Evolutionary conservation across 2,888 invertebrate species (phyloP), one percentile per base, ranked within the genome.

Genomic region (Salticus scenicus): DNA sequence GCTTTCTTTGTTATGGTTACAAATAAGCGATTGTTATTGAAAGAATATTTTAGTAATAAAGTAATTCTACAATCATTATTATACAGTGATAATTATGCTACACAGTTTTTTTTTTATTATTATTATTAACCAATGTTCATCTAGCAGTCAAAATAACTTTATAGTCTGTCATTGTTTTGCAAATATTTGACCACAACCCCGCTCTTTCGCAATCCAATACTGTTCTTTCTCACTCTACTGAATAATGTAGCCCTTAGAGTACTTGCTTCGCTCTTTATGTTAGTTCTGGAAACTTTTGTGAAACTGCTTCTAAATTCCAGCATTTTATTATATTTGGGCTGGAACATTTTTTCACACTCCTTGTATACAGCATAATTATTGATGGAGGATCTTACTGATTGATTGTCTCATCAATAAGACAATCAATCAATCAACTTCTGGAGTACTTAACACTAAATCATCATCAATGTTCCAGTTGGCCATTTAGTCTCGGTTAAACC

Each of bases 291-390:
- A 70, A 70, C 27, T 41, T 42, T 27, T 70, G 12, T 70, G 41
- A 37, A 33, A 70, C n/a, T 20, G 20, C 41, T n/a, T 42, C 41
- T 70, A 41, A 70, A 70, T 70, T 70, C 70, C 70, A 70, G n/a
- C 33, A 37, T 70, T 5, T 37, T 2, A 70, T 37, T 70, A 70
- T 1, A 37, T 70, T 30, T 10, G 37, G n/a, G 5, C 1, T 14
- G 1, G 70, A 24, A 27, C 70, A 70, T 41, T 70, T 41, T n/a
- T 37, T 37, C 4, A 57, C 57, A 57, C 10, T 7, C 37, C 37
- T 37, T 37, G 37, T 37, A 37, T 7, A 10, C 10, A 37, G 37
- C 37, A 37, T 37, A 37, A 4, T 37, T 14, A 57, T n/a, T n/a
- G n/a, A n/a, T n/a, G n/a, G n/a, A n/a, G n/a, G n/a, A n/a, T n/a